Percentiles rank a stretch among this genome's conserved stretches.
Evolutionary conservation across 2,113 vertebrate genomes (phyloP).

Genomic region (Chroicocephalus ridibundus): DNA sequence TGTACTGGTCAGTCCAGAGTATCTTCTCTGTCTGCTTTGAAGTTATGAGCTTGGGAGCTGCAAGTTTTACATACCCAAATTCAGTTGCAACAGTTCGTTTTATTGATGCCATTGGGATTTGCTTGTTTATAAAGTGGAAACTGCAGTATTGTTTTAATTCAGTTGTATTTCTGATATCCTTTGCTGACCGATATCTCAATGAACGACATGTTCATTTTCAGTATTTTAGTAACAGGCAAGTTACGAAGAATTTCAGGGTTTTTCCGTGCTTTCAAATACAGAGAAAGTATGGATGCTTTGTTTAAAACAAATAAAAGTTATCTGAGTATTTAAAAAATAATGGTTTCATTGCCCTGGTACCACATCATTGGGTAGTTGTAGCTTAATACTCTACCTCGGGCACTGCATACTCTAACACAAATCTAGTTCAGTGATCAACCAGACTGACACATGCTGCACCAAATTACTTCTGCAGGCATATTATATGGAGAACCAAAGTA

Average conservation of each 20-base stretch:
- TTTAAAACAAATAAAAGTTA: background rate
- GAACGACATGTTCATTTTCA: background rate
- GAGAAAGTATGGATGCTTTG: background rate
- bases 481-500: background rate
- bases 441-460: background rate
- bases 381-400: background rate
- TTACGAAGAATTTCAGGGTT: background rate
- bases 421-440: background rate
- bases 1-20: background rate
- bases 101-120: background rate
- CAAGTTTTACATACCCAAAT: background rate
- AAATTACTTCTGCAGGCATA: background rate
- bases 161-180: background rate
- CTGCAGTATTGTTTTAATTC: background rate
- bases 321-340: background rate
- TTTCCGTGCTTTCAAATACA: background rate
- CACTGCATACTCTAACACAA: rapidly evolving
- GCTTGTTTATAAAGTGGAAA: background rate
- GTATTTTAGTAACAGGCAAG: background rate
- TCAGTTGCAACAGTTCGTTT: background rate
- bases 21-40: background rate
- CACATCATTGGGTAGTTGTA: background rate
- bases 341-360: background rate
- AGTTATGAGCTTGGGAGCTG: background rate
- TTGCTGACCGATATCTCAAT: background rate